These are phyloP conservation scores for Thripadectes ignobilis DNA, from an alignment of 2,797 vertebrate species.

Conservation along the genomic window DNA sequence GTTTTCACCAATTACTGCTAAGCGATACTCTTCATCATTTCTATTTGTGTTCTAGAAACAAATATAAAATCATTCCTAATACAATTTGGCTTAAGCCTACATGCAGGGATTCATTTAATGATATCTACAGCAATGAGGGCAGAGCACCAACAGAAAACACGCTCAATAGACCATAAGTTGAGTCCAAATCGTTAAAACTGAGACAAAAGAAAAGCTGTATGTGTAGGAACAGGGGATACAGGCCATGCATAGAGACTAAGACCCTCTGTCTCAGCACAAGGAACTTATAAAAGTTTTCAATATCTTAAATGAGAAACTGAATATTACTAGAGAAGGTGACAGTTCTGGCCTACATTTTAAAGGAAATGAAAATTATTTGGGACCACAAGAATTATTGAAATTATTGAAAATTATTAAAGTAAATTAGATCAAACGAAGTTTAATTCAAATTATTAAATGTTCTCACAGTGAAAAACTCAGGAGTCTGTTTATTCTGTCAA, in stretches of 20 bases:
- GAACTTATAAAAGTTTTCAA: neutral
- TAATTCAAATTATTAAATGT: neutral
- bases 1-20: neutral
- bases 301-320: neutral
- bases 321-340: neutral
- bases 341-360: neutral
- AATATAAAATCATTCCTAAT: slow-evolving; percentile 22
- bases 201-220: neutral
- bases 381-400: neutral
- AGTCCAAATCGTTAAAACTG: neutral
- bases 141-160: neutral
- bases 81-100: neutral
- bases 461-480: neutral
- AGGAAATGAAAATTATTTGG: neutral
- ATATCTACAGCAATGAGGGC: neutral
- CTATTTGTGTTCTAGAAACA: neutral
- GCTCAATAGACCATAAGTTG: neutral
- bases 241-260: neutral
- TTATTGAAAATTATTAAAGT: neutral
- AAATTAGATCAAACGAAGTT: neutral
- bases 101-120: neutral
- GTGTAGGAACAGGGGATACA: neutral
- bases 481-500: neutral
- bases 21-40: neutral
- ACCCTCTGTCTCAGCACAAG: neutral